A percentile compares a stretch with the other conserved stretches of the same genome.
Conservation (phyloP, 2,888 invertebrate species). For the Volucella bombylans region DNA sequence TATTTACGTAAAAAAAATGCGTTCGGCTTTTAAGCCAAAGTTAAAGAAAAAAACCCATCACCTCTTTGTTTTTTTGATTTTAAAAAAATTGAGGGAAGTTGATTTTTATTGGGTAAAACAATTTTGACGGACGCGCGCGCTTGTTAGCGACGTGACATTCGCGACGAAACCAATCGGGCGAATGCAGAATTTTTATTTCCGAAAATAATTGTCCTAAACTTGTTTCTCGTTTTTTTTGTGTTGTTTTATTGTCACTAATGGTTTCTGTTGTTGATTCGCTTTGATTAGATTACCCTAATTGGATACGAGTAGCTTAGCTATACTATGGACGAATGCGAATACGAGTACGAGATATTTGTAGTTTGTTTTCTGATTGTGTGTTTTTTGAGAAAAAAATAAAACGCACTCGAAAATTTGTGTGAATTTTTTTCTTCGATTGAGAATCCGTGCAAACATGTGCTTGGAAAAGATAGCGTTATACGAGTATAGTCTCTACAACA, state of each 20-base stretch:
- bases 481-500: not conserved
- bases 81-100: constrained; percentile 26
- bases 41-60: constrained; percentile 41
- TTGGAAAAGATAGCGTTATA: too few species aligned
- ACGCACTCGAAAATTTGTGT: not conserved
- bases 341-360: constrained; percentile 10
- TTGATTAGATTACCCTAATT: constrained; percentile 64
- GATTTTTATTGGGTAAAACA: constrained; percentile 1
- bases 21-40: constrained; percentile 49
- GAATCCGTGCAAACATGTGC: too few species aligned
- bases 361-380: constrained; percentile 34
- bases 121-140: constrained; percentile 28
- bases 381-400: not conserved
- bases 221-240: constrained; percentile 12
- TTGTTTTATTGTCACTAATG: constrained; percentile 21
- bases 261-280: constrained; percentile 15
- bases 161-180: constrained; percentile 40
- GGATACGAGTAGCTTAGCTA: not conserved
- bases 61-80: not conserved
- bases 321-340: not conserved
- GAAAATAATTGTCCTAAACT: constrained; percentile 51
- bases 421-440: not conserved
- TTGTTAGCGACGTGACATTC: constrained; percentile 44
- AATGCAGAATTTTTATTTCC: constrained; percentile 57
- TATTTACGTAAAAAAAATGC: constrained; percentile 32